These are phyloP conservation scores for Argynnis bischoffii DNA, from an alignment of 2,888 invertebrate genomes.

Conservation along the genomic window DNA sequence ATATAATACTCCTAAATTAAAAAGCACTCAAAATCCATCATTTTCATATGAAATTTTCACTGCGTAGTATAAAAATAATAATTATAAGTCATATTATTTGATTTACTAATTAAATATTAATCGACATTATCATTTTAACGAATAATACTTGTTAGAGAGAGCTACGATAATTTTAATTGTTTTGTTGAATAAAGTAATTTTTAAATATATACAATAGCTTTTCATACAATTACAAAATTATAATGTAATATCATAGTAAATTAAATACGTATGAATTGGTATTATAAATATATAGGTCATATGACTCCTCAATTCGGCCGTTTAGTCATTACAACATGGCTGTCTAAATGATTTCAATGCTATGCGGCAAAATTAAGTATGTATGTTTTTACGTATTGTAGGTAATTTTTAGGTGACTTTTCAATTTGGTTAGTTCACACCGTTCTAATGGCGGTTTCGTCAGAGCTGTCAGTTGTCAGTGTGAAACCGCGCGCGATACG, in stretches of 20 bases:
- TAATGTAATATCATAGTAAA: background rate
- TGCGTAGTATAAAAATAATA: no score
- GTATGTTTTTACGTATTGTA: background rate
- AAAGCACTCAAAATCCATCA: constrained; percentile 18
- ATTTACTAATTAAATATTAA: no score
- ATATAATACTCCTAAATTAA: constrained; percentile 34
- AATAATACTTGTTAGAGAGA: no score
- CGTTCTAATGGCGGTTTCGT: constrained; percentile 5
- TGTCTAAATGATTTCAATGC: background rate
- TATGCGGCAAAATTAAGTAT: background rate
- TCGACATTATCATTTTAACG: no score
- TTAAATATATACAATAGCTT: no score
- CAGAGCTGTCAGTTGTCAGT: constrained; percentile 51
- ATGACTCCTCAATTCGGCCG: background rate
- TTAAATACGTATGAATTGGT: background rate
- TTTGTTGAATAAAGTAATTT: no score
- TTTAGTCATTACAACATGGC: constrained; percentile 9
- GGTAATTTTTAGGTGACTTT: constrained; percentile 32
- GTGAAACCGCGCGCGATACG: constrained; percentile 57
- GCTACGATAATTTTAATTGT: no score
- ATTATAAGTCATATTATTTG: no score
- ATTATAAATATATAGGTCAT: background rate
- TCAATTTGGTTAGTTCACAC: constrained; percentile 49
- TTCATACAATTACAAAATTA: no score
- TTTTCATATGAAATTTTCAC: background rate